Percentiles rank a stretch among this genome's conserved stretches.
Evolutionary conservation across 2,888 invertebrate genomes (phyloP).

Genomic region (Tanypteryx hageni): DNA sequence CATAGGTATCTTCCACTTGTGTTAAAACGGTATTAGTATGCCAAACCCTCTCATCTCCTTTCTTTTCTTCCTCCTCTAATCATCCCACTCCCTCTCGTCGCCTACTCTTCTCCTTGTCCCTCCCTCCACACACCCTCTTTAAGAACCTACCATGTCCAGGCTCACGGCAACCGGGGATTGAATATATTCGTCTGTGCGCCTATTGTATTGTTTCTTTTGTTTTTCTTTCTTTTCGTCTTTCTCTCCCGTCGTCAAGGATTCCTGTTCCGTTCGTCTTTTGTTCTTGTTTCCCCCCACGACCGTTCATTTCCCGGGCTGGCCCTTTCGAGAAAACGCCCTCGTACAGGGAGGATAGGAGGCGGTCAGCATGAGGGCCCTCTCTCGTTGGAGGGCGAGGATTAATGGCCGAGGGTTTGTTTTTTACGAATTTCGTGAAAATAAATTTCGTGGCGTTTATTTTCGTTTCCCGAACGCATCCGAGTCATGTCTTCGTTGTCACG

Average conservation of each 20-base stretch:
- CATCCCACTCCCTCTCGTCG: background rate
- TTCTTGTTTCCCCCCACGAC: background rate
- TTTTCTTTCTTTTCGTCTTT: background rate
- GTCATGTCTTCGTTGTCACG: conserved; percentile 5
- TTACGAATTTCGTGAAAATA: conserved; percentile 19
- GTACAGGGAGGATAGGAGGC: background rate
- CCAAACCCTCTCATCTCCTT: background rate
- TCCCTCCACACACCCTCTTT: background rate
- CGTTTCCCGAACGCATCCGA: background rate
- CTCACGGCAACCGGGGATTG: background rate
- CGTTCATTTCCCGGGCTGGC: conserved; percentile 25
- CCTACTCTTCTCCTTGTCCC: background rate
- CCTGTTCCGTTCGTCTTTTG: conserved; percentile 21
- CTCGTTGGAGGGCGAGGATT: background rate
- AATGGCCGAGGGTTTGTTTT: conserved; percentile 1
- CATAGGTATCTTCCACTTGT: background rate
- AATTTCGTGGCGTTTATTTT: background rate
- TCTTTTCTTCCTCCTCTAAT: background rate
- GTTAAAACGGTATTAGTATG: background rate
- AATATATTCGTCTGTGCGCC: conserved; percentile 35
- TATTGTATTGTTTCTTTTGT: background rate
- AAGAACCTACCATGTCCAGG: conserved; percentile 4
- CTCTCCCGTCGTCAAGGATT: conserved; percentile 20
- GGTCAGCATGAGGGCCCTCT: conserved; percentile 4
- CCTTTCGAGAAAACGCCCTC: conserved; percentile 9